A percentile compares a stretch with the other conserved stretches of the same genome.
Evolutionary conservation across 2,888 invertebrate genomes (phyloP).

Genomic region (Ornithoptera priamus): DNA sequence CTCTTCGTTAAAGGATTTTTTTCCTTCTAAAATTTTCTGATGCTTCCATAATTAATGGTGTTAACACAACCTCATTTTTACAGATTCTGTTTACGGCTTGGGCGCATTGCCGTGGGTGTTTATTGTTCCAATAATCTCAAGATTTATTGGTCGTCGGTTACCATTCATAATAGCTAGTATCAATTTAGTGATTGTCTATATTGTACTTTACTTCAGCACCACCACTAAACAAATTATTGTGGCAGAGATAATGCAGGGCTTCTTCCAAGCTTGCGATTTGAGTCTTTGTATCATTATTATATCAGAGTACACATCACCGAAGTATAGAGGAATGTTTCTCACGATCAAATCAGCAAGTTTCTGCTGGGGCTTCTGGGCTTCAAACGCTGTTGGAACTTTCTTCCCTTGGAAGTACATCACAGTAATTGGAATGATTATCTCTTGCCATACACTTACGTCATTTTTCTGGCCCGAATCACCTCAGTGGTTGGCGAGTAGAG

Average conservation of each 20-base stretch:
- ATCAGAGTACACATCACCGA: slow-evolving; percentile 50
- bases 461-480: slow-evolving; percentile 35
- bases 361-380: slow-evolving; percentile 55
- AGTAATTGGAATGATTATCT: slow-evolving; percentile 35
- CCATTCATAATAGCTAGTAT: slow-evolving; percentile 32
- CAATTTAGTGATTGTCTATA: slow-evolving; percentile 40
- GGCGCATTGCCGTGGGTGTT: slow-evolving; percentile 40
- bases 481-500: slow-evolving; percentile 35
- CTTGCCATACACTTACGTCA: slow-evolving; percentile 31
- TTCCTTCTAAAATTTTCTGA: no score
- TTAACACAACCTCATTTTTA: slow-evolving; percentile 16
- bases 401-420: slow-evolving; percentile 34
- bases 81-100: slow-evolving; percentile 37
- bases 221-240: slow-evolving; percentile 45
- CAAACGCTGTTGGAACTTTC: slow-evolving; percentile 53
- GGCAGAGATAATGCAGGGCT: slow-evolving; percentile 48
- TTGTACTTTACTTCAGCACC: slow-evolving; percentile 48
- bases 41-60: no score
- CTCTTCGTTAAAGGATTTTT: no score
- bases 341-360: slow-evolving; percentile 51
- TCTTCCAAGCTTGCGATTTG: background rate
- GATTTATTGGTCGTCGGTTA: slow-evolving; percentile 41
- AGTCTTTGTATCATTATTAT: slow-evolving; percentile 38
- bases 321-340: slow-evolving; percentile 52
- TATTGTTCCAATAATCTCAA: slow-evolving; percentile 36